Evolutionary conservation across 2,888 invertebrate species (phyloP), one percentile per base, ranked within the genome.

Genomic region (Slavum lentiscoides): DNA sequence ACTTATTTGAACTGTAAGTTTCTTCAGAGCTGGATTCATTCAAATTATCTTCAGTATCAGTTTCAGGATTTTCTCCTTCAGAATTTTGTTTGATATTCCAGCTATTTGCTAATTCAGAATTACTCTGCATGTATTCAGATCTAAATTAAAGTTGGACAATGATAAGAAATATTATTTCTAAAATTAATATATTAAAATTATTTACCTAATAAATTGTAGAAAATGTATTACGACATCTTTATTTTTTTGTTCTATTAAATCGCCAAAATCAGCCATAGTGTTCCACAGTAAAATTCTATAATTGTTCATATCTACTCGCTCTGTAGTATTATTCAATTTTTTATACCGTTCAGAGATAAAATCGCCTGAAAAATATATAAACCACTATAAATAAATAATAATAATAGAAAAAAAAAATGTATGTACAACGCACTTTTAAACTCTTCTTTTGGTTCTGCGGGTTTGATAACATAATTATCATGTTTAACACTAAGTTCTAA

Each of bases 231-330:
- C 74, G 0, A 83, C 55, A 59, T 81, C 81, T 59, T 66, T 69
- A 55, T 74, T 74, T 69, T 82, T 76, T 1, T 64, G 61, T 23
- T 64, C 69, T 23, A 68, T 62, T 23, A 82, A 49, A 59, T 73
- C 80, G 37, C 55, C 66, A 39, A 74, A 64, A 49, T 80, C 72
- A 0, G 37, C 55, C 66, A 83, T 61, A 7, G 62, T 19, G 30
- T 93, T 92, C 91, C 96, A 93, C n/a, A 97, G 86, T 74, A 95
- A 88, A 83, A 92, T 89, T 84, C 96, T 90, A 86, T 93, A 93
- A 86, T 94, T 94, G 13, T 89, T 87, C 84, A 90, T 89, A 88
- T 95, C 94, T 2, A 92, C 89, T 83, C 90, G 91, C 82, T 90
- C 90, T 1, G 86, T 85, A 62, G 89, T 87, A 62, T 83, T 82